Evolutionary conservation across 2,888 invertebrate genomes (phyloP), one percentile per base, ranked within the genome.

Genomic region (Patella ulyssiponensis): DNA sequence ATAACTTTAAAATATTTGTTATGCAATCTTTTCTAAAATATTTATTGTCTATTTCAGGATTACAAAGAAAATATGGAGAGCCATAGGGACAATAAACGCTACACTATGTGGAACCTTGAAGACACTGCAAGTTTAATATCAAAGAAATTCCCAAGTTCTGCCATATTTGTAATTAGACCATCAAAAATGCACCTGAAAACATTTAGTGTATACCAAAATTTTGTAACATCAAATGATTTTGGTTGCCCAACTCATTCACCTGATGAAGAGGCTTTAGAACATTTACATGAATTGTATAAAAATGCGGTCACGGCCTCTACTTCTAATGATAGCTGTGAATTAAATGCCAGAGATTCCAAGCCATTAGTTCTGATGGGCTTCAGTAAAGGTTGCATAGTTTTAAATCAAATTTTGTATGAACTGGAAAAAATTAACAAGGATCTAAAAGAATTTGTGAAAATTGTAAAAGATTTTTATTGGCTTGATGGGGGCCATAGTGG

Each of bases 401-500:
- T 97, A 87, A 98, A 97, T 93, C 97, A 98, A 93, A 93, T 97
- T 84, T 93, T 97, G 75, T 95, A 96, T 90, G 97, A 97, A 93
- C 95, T 97, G 92, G 94, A 95, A 23, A 58, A 72, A n/a, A 80
- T 81, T 3, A 69, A 79, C 9, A 69, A 76, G 17, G 82, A 86
- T 2, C 56, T 77, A 3, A 94, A 0, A 93, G 73, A 74, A 0
- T 91, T 92, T 78, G 73, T 91, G 5, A 70, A 77, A 15, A 93
- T 94, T 77, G 94, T 97, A 75, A 93, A 93, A 83, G 94, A 94
- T 82, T 95, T 97, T 94, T 96, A 95, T 92, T 98, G 97, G 97
- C 92, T 97, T 88, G 97, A 97, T 92, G 96, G 97, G 2, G 97
- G 97, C 0, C 97, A 97, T 92, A 94, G 95, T n/a, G 97, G 97